Conservation (phyloP, 2,797 vertebrate genomes). For the Gymnodraco acuticeps region DNA sequence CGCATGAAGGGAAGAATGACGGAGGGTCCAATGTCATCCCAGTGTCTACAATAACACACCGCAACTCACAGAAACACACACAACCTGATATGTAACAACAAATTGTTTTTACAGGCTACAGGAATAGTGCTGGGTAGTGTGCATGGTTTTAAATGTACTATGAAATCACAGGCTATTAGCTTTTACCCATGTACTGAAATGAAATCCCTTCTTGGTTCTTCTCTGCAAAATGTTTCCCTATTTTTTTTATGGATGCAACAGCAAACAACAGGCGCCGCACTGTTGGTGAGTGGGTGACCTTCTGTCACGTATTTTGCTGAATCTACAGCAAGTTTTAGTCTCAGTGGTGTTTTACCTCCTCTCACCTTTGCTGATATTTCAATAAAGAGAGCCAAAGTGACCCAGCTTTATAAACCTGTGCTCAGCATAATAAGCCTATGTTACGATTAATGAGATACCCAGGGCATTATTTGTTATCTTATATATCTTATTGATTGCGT, state of each 20-base stretch:
- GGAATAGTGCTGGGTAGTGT: conserved; percentile 7
- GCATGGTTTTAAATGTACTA: conserved; percentile 3
- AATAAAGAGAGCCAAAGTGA: conserved; percentile 85
- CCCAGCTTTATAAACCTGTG: conserved; percentile 81
- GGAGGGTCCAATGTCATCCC: conserved; percentile 79
- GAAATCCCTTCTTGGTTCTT: conserved; percentile 5
- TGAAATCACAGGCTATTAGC: neutral
- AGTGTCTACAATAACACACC: conserved; percentile 71
- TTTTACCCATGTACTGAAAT: conserved; percentile 1
- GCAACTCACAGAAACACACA: conserved; percentile 54
- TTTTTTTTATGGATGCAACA: conserved; percentile 26
- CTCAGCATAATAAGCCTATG: conserved; percentile 85
- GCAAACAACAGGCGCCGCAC: conserved; percentile 40
- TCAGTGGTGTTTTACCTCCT: conserved; percentile 62
- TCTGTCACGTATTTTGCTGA: conserved; percentile 66
- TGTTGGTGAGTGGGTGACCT: conserved; percentile 62
- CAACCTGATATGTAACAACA: conserved; percentile 29
- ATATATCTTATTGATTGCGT: conserved; percentile 89
- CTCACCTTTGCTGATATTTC: conserved; percentile 83
- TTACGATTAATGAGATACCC: conserved; percentile 88
- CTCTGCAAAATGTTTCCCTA: neutral
- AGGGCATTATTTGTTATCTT: conserved; percentile 88
- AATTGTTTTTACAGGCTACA: conserved; percentile 6
- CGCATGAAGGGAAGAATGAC: conserved; percentile 80
- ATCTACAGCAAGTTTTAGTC: conserved; percentile 69